phyloP scores from a whole-genome alignment of 2,888 invertebrate species.

The Erannis defoliaria region DNA sequence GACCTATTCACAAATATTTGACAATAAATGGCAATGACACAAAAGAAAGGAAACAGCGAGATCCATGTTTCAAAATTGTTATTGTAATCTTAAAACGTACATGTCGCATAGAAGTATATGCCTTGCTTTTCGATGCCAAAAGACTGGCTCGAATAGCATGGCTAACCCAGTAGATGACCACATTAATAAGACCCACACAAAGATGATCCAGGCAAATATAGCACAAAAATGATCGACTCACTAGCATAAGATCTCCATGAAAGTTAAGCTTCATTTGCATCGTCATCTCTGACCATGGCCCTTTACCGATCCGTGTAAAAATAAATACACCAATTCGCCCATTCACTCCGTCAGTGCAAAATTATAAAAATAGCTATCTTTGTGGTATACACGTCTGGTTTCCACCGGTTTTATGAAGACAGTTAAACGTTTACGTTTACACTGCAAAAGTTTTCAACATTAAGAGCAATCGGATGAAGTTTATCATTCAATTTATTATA shows the following conservation, averaged over 20 bases:
- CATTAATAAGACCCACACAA: no score
- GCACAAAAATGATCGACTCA: neutral
- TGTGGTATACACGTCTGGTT: slow-evolving; percentile 26
- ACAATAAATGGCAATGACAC: neutral
- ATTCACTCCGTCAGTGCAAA: slow-evolving; percentile 32
- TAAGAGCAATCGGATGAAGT: neutral
- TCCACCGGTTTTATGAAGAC: slow-evolving; percentile 25
- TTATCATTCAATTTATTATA: neutral
- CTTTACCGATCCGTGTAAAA: slow-evolving; percentile 28
- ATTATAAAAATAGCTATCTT: slow-evolving; percentile 31
- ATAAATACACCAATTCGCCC: slow-evolving; percentile 21
- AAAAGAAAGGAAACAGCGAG: neutral
- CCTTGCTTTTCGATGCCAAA: no score
- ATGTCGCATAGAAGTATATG: no score
- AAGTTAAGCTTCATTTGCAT: neutral
- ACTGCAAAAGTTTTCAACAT: neutral
- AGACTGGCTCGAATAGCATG: no score
- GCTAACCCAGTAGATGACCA: no score
- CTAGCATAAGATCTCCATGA: no score
- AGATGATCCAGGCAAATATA: neutral
- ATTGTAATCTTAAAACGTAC: neutral
- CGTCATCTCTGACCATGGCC: slow-evolving; percentile 13
- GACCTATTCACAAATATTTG: neutral
- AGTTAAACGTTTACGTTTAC: slow-evolving; percentile 9
- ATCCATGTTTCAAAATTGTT: neutral